phyloP scores from a whole-genome alignment of 2,797 vertebrate genomes.

The Falco berigora region DNA sequence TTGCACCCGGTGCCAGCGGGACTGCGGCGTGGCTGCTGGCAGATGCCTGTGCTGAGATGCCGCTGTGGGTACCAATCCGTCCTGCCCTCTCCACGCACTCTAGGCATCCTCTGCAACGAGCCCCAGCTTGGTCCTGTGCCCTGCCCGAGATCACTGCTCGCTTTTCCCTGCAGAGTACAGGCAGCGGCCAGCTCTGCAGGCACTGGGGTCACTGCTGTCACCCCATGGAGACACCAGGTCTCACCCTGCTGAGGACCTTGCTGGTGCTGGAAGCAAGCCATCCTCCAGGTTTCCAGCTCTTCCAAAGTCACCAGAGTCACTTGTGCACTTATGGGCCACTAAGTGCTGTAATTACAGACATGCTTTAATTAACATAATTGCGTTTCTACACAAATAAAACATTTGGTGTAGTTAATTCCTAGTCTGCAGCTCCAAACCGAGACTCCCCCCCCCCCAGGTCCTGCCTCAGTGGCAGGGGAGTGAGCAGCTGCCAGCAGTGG shows the following conservation, averaged over 20 bases:
- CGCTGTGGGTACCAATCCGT: neutral
- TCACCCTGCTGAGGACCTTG: neutral
- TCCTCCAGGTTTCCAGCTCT: neutral
- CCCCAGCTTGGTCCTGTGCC: neutral
- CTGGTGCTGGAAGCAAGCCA: rapidly evolving
- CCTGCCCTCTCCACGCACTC: neutral
- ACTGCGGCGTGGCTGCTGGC: neutral
- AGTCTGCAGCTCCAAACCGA: neutral
- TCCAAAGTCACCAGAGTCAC: neutral
- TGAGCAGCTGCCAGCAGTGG: neutral
- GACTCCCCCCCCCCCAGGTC: neutral
- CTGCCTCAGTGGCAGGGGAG: neutral
- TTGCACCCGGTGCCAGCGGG: neutral
- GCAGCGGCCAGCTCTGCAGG: neutral
- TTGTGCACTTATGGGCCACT: slow-evolving; percentile 1
- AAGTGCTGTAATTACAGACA: slow-evolving; percentile 52
- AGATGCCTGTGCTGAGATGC: neutral
- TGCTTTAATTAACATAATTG: slow-evolving; percentile 64
- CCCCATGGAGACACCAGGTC: neutral
- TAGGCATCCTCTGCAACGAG: neutral
- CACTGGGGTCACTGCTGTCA: neutral
- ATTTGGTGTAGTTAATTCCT: neutral
- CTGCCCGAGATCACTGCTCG: neutral
- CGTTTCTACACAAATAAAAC: slow-evolving; percentile 47
- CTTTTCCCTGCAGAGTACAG: neutral